Percentiles rank a stretch among this genome's conserved stretches.
These are phyloP conservation scores for Pollachius pollachius DNA, from an alignment of 2,113 vertebrate genomes.

Conservation along the genomic window DNA sequence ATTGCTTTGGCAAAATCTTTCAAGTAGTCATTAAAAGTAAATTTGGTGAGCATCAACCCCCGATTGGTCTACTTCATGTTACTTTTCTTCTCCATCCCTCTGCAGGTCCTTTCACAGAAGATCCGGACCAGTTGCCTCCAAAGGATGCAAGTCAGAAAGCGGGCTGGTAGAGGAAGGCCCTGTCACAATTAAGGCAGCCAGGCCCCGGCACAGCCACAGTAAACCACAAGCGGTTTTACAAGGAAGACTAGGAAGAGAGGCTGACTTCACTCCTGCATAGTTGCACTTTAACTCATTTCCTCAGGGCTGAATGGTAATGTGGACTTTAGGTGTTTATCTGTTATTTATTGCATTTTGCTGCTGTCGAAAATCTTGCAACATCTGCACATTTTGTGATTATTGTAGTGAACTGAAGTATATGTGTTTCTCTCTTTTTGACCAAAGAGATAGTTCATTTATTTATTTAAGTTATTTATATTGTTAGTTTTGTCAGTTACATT, in stretches of 20 bases:
- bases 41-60: no score
- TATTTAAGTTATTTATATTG: no score
- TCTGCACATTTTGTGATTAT: constrained; percentile 7
- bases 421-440: not conserved
- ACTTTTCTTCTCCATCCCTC: constrained; percentile 13
- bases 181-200: constrained; percentile 61
- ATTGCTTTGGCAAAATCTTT: no score
- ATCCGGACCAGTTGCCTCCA: constrained; percentile 78
- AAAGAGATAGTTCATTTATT: not conserved
- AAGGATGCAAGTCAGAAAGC: constrained; percentile 66
- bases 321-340: constrained; percentile 11
- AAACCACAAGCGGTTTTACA: constrained; percentile 17
- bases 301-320: constrained; percentile 45
- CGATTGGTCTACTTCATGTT: not conserved
- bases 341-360: constrained; percentile 16
- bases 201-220: constrained; percentile 12
- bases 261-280: constrained; percentile 12
- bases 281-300: constrained; percentile 34
- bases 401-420: not conserved
- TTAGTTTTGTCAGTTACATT: not conserved
- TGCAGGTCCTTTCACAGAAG: constrained; percentile 80
- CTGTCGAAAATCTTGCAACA: not conserved
- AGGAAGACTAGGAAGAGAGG: not conserved
- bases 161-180: constrained; percentile 55
- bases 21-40: no score